Base-by-base conservation (phyloP, 2,888 invertebrate genomes). In the Galeopsomyia nigrocyanea region DNA sequence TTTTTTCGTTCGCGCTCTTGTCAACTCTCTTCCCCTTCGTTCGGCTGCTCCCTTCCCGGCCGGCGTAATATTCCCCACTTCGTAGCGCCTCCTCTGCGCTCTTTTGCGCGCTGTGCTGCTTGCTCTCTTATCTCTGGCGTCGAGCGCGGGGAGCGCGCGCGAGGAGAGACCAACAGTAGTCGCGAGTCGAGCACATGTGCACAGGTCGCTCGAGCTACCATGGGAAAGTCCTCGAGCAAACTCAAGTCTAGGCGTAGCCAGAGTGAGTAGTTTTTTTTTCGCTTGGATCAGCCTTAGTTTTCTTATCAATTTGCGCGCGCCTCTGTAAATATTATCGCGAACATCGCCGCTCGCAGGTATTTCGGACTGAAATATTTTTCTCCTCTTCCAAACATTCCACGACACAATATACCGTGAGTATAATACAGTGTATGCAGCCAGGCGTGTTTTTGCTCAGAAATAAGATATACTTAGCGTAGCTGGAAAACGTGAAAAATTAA, bases 221-320 rank as follows among this genome's bases (percentile, higher is more conserved):
- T 84, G 84, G 84, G 84, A 70, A 84, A 83, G 51, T 81, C 82
- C 60, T 80, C 82, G 63, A 84, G 84, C 78, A 84, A 84, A 67
- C 74, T 84, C 64, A 83, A 83, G 55, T 79, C 81, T 21, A 79
- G 79, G 51, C 78, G 82, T 55, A 83, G 82, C 70, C 84, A 82
- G 76, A 84, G 83, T 84, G 75, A 82, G 83, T 83, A 77, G 31
- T 9, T 46, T 9, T 53, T 60, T 70, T n/a, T n/a, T n/a, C n/a
- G 57, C 67, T 49, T 3, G 26, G 16, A 31, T 71, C 31, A 31
- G 31, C 31, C 7, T 31, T 31, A 31, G 7, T 31, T 31, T 31
- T 31, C 31, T 13, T 13, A n/a, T 53, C 31, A 31, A n/a, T n/a
- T n/a, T n/a, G n/a, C n/a, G n/a, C n/a, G n/a, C n/a, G n/a, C n/a